A percentile compares a stretch with the other conserved stretches of the same genome.
phyloP scores from a whole-genome alignment of 2,888 invertebrate species.

The Nemotelus nigrinus region DNA sequence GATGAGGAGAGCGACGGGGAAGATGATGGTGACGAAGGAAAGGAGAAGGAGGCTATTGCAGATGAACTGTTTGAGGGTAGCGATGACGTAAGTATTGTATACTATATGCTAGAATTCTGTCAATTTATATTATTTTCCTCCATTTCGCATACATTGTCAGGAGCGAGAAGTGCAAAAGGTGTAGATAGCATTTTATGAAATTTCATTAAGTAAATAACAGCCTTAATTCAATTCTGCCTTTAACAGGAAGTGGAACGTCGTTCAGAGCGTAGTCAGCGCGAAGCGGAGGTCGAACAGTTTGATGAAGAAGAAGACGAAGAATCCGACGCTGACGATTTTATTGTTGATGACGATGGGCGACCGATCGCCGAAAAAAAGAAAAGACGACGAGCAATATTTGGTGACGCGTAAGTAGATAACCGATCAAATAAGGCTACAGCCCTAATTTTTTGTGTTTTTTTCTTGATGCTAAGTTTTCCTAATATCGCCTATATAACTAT shows the following conservation, averaged over 20 bases:
- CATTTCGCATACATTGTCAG: slow-evolving; percentile 20
- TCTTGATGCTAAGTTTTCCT: too few species aligned
- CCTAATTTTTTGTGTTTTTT: too few species aligned
- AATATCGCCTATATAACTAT: too few species aligned
- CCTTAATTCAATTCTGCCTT: slow-evolving; percentile 46
- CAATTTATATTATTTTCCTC: not conserved
- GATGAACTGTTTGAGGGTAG: slow-evolving; percentile 88
- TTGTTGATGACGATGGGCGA: slow-evolving; percentile 94
- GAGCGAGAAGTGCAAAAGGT: slow-evolving; percentile 47
- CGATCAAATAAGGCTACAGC: too few species aligned
- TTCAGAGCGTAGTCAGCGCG: slow-evolving; percentile 75
- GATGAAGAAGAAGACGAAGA: slow-evolving; percentile 84
- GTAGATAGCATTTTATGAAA: not conserved
- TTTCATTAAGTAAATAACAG: not conserved
- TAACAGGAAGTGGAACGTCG: slow-evolving; percentile 81
- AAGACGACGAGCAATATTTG: slow-evolving; percentile 82
- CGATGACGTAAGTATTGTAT: slow-evolving; percentile 75
- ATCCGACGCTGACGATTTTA: slow-evolving; percentile 94
- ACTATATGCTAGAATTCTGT: not conserved
- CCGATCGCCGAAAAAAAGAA: slow-evolving; percentile 85
- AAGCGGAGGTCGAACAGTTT: slow-evolving; percentile 73
- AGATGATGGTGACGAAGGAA: slow-evolving; percentile 79
- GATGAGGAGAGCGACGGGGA: slow-evolving; percentile 93
- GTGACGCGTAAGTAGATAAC: slow-evolving; percentile 78
- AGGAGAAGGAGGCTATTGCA: slow-evolving; percentile 88